These are phyloP conservation scores for Monopterus albus DNA, from an alignment of 2,113 vertebrate species.

Conservation along the genomic window DNA sequence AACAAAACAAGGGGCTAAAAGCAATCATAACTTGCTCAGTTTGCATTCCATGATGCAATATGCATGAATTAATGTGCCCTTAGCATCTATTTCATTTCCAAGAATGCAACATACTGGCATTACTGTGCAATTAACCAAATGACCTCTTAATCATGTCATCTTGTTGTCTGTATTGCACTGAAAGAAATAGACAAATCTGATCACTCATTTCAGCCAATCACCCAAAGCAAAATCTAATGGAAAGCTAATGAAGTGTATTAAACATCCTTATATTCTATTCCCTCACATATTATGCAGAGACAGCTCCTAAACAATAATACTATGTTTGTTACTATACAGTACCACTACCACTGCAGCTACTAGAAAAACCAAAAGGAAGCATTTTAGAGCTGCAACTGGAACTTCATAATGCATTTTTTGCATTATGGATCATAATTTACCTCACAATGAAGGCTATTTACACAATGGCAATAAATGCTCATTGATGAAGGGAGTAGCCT, in stretches of 20 bases:
- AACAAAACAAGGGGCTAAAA: constrained; percentile 48
- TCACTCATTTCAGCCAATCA: constrained; percentile 65
- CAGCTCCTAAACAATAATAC: constrained; percentile 16
- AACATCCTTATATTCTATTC: constrained; percentile 54
- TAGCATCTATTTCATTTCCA: constrained; percentile 60
- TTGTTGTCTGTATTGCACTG: constrained; percentile 63
- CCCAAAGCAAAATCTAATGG: constrained; percentile 75
- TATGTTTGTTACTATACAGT: constrained; percentile 19
- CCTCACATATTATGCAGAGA: constrained; percentile 46
- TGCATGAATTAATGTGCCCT: constrained; percentile 61
- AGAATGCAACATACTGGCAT: constrained; percentile 59
- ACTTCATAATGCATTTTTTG: constrained; percentile 53
- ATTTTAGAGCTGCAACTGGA: constrained; percentile 29
- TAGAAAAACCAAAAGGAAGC: constrained; percentile 13
- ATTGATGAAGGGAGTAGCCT: constrained; percentile 63
- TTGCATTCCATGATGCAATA: constrained; percentile 58
- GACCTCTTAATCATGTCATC: constrained; percentile 77
- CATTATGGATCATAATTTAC: constrained; percentile 24
- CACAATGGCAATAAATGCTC: constrained; percentile 50
- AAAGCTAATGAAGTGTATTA: constrained; percentile 73
- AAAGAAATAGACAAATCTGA: constrained; percentile 72
- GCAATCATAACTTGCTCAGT: constrained; percentile 65
- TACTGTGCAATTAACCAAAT: constrained; percentile 79
- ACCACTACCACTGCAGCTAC: too few species aligned
- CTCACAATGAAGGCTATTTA: constrained; percentile 17